A percentile compares a stretch with the other conserved stretches of the same genome.
Evolutionary conservation across 2,888 invertebrate genomes (phyloP).

Genomic region (Nemurella pictetii): DNA sequence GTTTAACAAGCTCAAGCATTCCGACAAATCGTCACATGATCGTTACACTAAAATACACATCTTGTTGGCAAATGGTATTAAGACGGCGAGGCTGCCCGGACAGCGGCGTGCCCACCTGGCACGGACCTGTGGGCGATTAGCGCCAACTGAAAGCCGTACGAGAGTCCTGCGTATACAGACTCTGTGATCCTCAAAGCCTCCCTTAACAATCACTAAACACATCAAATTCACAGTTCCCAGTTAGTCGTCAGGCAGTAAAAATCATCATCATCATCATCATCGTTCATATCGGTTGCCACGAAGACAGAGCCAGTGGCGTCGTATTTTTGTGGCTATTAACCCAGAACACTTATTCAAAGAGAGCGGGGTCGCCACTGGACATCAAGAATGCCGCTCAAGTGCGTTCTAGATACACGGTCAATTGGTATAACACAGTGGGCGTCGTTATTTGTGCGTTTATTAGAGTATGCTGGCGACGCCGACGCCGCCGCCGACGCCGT

Average conservation of each 20-base stretch:
- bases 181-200: too few relatives aligned
- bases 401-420: slow-evolving; percentile 10
- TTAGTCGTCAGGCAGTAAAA: too few relatives aligned
- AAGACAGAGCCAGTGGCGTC: too few relatives aligned
- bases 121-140: too few relatives aligned
- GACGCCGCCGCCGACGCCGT: background rate
- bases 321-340: too few relatives aligned
- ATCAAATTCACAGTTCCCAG: background rate
- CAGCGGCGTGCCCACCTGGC: background rate
- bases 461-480: background rate
- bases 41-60: slow-evolving; percentile 18
- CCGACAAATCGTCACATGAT: slow-evolving; percentile 12
- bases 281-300: too few relatives aligned
- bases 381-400: background rate
- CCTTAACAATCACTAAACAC: too few relatives aligned
- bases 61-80: slow-evolving; percentile 5
- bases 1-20: background rate
- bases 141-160: too few relatives aligned
- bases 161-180: too few relatives aligned
- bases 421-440: slow-evolving; percentile 8
- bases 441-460: slow-evolving; percentile 1
- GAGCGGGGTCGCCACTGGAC: background rate
- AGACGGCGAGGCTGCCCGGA: background rate
- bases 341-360: background rate
- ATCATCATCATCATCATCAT: too few relatives aligned